phyloP scores from a whole-genome alignment of 1,140 invertebrate species.

The Protaetia brevitarsis region DNA sequence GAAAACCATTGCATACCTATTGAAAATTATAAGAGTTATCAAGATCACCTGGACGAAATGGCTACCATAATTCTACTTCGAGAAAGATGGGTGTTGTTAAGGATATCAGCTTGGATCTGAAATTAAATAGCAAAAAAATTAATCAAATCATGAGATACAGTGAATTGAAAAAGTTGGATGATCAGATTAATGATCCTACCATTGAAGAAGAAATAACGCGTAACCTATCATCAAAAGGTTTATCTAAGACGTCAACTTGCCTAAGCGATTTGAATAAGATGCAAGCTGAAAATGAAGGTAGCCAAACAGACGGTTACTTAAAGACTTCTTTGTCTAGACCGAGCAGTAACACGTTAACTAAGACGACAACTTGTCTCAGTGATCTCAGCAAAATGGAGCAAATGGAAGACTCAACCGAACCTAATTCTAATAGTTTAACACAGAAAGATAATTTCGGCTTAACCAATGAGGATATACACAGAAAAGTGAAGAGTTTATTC shows the following conservation, averaged over 20 bases:
- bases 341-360: background rate
- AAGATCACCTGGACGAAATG: conserved; percentile 40
- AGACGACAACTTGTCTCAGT: background rate
- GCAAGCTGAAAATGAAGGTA: conserved; percentile 10
- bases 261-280: conserved; percentile 21
- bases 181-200: background rate
- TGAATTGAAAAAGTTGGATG: conserved; percentile 4
- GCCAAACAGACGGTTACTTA: background rate
- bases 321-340: conserved; percentile 24
- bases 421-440: background rate
- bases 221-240: background rate
- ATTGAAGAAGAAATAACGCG: background rate
- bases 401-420: background rate
- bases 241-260: conserved; percentile 25
- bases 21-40: conserved; percentile 42
- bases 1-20: conserved; percentile 38
- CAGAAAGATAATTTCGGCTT: background rate
- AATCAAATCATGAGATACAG: background rate
- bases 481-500: background rate
- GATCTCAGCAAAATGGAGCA: background rate
- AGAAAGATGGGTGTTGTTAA: conserved; percentile 28
- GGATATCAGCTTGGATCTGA: background rate
- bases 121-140: conserved; percentile 1
- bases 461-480: conserved; percentile 2
- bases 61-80: conserved; percentile 21